Percentiles rank a stretch among this genome's conserved stretches.
These are phyloP conservation scores for Clusia tigrina DNA, from an alignment of 2,888 invertebrate genomes.

Conservation along the genomic window DNA sequence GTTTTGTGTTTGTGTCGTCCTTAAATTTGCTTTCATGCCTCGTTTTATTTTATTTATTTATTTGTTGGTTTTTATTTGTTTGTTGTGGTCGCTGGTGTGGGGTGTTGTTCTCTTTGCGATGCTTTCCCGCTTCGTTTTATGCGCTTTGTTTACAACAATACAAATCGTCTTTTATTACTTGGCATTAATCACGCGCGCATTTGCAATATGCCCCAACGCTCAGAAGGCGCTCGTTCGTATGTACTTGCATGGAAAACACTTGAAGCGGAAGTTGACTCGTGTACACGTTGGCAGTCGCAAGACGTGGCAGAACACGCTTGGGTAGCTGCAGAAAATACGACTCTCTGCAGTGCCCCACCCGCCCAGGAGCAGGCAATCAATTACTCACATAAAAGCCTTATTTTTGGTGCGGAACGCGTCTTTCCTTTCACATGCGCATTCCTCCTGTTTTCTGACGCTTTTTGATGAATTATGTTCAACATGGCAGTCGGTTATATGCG, in stretches of 20 bases:
- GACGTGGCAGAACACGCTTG: not conserved
- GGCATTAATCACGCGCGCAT: slow-evolving; percentile 50
- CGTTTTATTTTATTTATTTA: slow-evolving; percentile 12
- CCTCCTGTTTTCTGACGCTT: slow-evolving; percentile 2
- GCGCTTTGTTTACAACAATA: slow-evolving; percentile 3
- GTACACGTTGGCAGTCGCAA: too few species aligned
- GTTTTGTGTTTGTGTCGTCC: slow-evolving; percentile 1
- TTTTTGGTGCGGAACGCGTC: not conserved
- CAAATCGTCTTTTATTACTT: slow-evolving; percentile 55
- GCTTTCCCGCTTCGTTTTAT: not conserved
- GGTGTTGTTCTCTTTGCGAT: not conserved
- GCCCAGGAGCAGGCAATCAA: not conserved
- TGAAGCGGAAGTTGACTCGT: not conserved
- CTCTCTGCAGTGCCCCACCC: not conserved
- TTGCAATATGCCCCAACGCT: not conserved
- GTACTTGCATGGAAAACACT: too few species aligned
- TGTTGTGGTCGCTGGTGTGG: too few species aligned
- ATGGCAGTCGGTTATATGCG: too few species aligned
- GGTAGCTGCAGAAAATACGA: not conserved
- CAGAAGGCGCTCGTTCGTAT: too few species aligned
- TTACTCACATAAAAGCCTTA: not conserved
- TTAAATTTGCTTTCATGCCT: not conserved
- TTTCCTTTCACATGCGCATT: not conserved
- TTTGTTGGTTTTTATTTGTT: slow-evolving; percentile 9
- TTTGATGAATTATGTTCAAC: slow-evolving; percentile 1